Conservation (phyloP, 2,888 invertebrate genomes). For the Aleiodes testaceus region DNA sequence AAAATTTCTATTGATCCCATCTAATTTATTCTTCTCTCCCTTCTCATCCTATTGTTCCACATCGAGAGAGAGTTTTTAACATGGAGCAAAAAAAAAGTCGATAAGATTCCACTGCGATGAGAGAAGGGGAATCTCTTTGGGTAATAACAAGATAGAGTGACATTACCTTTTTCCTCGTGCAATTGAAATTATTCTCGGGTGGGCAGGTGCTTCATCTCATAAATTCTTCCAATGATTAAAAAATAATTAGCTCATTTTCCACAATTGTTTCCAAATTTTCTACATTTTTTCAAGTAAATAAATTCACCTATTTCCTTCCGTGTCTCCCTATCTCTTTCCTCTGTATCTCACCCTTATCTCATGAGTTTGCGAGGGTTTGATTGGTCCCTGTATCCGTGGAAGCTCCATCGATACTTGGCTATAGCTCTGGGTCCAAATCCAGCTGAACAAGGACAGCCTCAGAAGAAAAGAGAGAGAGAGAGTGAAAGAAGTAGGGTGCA, state of each 20-base stretch:
- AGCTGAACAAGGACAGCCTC: slow-evolving; percentile 29
- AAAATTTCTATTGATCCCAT: slow-evolving; percentile 15
- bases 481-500: slow-evolving; percentile 40
- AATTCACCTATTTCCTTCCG: slow-evolving; percentile 18
- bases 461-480: not conserved
- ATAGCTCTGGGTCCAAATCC: slow-evolving; percentile 6
- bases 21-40: slow-evolving; percentile 4
- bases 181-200: no score
- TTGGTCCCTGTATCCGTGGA: slow-evolving; percentile 24
- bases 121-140: no score
- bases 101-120: not conserved
- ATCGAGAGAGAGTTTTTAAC: not conserved
- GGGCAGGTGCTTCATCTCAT: no score
- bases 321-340: not conserved
- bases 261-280: not conserved
- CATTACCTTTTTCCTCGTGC: no score
- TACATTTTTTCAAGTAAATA: not conserved
- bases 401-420: slow-evolving; percentile 26
- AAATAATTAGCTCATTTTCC: no score
- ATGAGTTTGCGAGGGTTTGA: not conserved
- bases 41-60: not conserved
- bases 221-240: no score
- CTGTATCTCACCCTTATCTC: slow-evolving; percentile 11
- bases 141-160: no score
- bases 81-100: not conserved